These are phyloP conservation scores for Paratilapia polleni DNA, from an alignment of 2,113 vertebrate species.

Conservation along the genomic window DNA sequence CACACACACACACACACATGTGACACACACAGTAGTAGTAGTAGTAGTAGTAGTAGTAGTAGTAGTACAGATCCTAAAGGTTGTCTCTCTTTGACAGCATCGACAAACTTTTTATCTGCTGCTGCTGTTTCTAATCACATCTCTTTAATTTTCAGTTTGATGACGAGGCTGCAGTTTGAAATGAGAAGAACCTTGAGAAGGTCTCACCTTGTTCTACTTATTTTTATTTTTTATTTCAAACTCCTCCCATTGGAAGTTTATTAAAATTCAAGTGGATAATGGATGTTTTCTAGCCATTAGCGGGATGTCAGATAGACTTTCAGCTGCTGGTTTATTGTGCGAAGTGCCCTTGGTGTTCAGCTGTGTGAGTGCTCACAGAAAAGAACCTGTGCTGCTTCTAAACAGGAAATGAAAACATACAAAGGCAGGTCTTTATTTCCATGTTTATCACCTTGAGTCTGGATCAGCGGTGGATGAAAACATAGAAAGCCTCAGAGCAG, in stretches of 20 bases:
- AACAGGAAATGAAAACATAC: constrained; percentile 58
- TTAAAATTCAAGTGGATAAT: constrained; percentile 64
- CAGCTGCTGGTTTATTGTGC: constrained; percentile 21
- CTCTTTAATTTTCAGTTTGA: constrained; percentile 53
- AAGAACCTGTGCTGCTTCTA: neutral
- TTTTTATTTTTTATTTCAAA: constrained; percentile 50
- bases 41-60: neutral
- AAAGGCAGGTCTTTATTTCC: constrained; percentile 58
- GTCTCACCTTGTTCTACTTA: constrained; percentile 31
- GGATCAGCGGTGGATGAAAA: constrained; percentile 47
- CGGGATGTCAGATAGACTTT: constrained; percentile 35
- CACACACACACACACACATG: neutral
- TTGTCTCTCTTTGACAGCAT: constrained; percentile 28
- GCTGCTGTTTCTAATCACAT: constrained; percentile 57
- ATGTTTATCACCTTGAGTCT: constrained; percentile 70
- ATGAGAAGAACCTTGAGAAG: constrained; percentile 64
- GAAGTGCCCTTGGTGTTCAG: constrained; percentile 59
- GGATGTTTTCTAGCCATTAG: constrained; percentile 68
- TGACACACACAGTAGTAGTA: neutral
- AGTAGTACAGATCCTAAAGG: neutral
- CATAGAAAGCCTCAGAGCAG: constrained; percentile 35
- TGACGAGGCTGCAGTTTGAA: constrained; percentile 40
- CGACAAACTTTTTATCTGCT: constrained; percentile 4
- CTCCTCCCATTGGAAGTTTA: constrained; percentile 57
- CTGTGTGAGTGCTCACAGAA: constrained; percentile 6